Evolutionary conservation across 2,113 vertebrate genomes (phyloP).

Genomic region (Cnemophilus loriae): DNA sequence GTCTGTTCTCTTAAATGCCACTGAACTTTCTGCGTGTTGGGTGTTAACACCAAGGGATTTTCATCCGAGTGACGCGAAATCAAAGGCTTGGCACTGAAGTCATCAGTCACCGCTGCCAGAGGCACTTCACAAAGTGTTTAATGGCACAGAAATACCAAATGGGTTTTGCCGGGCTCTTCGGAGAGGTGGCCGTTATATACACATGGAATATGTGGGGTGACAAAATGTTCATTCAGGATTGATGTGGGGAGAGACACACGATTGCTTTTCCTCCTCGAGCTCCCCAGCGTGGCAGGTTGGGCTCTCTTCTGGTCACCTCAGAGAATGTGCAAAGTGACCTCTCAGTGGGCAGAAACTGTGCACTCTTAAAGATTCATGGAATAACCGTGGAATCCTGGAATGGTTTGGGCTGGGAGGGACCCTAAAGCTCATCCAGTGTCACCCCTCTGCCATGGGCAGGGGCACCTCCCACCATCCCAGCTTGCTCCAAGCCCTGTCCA

Average conservation of each 20-base stretch:
- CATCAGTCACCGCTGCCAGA: not conserved
- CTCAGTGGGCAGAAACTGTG: not conserved
- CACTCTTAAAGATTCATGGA: rapidly evolving
- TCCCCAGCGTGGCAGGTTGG: rapidly evolving
- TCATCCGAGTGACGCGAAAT: not conserved
- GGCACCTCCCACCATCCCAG: not conserved
- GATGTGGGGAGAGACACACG: not conserved
- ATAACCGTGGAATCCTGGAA: not conserved
- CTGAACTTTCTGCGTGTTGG: not conserved
- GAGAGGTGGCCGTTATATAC: not conserved
- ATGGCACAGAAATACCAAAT: not conserved
- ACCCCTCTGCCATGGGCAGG: not conserved
- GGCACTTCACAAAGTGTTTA: not conserved
- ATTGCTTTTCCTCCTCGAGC: not conserved
- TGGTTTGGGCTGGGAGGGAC: not conserved
- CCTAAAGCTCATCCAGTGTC: not conserved
- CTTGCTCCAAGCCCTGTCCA: rapidly evolving
- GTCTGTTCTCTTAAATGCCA: not conserved
- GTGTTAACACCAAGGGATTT: not conserved
- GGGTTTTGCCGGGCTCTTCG: not conserved
- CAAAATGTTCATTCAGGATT: not conserved
- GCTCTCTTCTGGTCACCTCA: not conserved
- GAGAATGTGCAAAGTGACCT: not conserved
- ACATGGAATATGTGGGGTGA: not conserved
- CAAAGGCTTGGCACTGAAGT: not conserved